Evolutionary conservation across 2,113 vertebrate genomes (phyloP), one percentile per base, ranked within the genome.

Genomic region (Turnix velox): DNA sequence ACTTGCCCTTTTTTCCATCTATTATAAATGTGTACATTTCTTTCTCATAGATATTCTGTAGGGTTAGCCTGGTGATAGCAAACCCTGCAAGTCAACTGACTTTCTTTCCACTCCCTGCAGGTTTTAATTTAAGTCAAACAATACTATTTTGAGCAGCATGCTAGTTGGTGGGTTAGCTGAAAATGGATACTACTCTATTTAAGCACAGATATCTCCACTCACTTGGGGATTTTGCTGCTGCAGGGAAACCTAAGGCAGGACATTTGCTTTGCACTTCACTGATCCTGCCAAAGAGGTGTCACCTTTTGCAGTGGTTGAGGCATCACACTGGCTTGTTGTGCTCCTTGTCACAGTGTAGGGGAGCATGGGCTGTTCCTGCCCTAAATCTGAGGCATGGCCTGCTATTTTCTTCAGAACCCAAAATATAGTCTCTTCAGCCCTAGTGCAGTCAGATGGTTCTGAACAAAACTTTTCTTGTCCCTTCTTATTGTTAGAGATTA

Each of bases 251-350:
- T 18, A 8, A 87, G 55, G 18, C 30, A 59, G 33, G 8, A 27
- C 10, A 2, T 18, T n/a, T 0, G 0, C n/a, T 61, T 31, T 65
- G 49, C 8, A 14, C 18, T 49, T 69, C 65, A 30, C 7, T 65
- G 49, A 65, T 33, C 14, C 61, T 51, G 23, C 49, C 51, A 33
- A 74, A 78, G 18, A 12, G 2, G 13, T 42, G 65, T 31, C 30
- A 33, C 4, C 9, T 46, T 65, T 68, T 82, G 22, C 45, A 49
- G 40, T 18, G 13, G 14, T 51, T 88, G 40, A 51, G 37, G 31
- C 25, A 45, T 55, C 40, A 15, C 45, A 46, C 6, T 73, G 49
- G 16, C 6, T 82, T 49, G 14, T 82, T 49, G 14, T 40, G 5
- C 22, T 46, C 37, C 69, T 78, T 52, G n/a, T 31, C 31, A 58